phyloP scores from a whole-genome alignment of 2,113 vertebrate species.

The Girardinichthys multiradiatus region DNA sequence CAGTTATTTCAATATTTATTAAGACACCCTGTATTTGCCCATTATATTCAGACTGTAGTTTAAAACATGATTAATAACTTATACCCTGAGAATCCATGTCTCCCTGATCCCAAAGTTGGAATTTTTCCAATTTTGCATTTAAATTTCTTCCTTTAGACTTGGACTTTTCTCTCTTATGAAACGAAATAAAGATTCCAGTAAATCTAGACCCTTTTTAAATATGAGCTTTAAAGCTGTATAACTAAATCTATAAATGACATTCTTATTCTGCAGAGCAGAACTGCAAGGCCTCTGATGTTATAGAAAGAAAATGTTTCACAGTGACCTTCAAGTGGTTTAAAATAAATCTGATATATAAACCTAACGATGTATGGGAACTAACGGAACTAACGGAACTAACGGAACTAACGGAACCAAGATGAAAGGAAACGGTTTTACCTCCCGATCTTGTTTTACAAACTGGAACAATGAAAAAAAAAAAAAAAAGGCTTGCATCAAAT shows the following conservation, averaged over 20 bases:
- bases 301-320: conserved; percentile 17
- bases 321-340: conserved; percentile 42
- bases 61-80: conserved; percentile 62
- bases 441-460: conserved; percentile 25
- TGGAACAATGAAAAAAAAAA: conserved; percentile 36
- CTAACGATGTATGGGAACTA: conserved; percentile 13
- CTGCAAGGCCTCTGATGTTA: neutral
- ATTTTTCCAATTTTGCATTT: conserved; percentile 29
- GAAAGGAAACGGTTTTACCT: conserved; percentile 11
- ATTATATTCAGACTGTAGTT: conserved; percentile 29
- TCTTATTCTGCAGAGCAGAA: conserved; percentile 31
- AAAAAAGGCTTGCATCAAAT: conserved; percentile 17
- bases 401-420: neutral
- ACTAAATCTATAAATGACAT: neutral
- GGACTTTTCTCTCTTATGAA: conserved; percentile 17
- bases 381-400: neutral
- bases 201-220: conserved; percentile 29
- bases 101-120: conserved; percentile 39
- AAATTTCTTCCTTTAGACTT: conserved; percentile 18
- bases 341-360: conserved; percentile 48
- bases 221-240: conserved; percentile 10
- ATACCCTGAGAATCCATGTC: conserved; percentile 47
- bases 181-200: conserved; percentile 26
- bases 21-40: conserved; percentile 29
- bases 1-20: conserved; percentile 27